Evolutionary conservation across 2,797 vertebrate genomes (phyloP), one percentile per base, ranked within the genome.

Genomic region (Avahi laniger): DNA sequence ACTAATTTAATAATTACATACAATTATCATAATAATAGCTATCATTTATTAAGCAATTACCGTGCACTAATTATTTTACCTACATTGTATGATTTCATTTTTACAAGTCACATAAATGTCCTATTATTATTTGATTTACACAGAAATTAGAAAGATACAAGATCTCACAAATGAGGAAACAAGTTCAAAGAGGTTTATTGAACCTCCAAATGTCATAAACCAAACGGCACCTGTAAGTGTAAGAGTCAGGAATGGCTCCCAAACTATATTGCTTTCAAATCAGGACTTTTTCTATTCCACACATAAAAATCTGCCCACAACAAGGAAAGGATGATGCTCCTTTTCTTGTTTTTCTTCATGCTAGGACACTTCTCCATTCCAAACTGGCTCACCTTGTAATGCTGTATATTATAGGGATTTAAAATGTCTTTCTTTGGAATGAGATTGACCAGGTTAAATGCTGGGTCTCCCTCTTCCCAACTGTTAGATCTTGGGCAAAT

Each of bases 1-100:
- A 59, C 50, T 89, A 93, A 94, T 93, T 96, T 91, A 96, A 94
- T 91, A 96, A 93, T 89, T 90, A 76, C 54, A 95, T 95, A 79
- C 67, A 89, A 96, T 97, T 96, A 73, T 80, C 38, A 87, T 89
- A 82, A 95, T 97, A 87, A 70, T 69, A 86, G 59, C 33, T 83
- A 96, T 95, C 69, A 94, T 83, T 95, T 89, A 86, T 72, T 93
- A 59, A 91, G 17, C n/a, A 93, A 65, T 83, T 89, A 75, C 28
- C 28, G n/a, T 26, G 10, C 4, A 57, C 35, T 89, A 88, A 94
- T 95, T 91, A 83, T 24, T 76, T 91, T 80, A 87, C 52, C 52
- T 89, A 92, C 28, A 95, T 81, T 67, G 38, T 30, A 85, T 38
- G 18, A 94, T 81, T 94, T 82, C 80, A 70, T 83, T 95, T 94